Evolutionary conservation across 2,113 vertebrate genomes (phyloP).

Genomic region (Platysternon megacephalum): DNA sequence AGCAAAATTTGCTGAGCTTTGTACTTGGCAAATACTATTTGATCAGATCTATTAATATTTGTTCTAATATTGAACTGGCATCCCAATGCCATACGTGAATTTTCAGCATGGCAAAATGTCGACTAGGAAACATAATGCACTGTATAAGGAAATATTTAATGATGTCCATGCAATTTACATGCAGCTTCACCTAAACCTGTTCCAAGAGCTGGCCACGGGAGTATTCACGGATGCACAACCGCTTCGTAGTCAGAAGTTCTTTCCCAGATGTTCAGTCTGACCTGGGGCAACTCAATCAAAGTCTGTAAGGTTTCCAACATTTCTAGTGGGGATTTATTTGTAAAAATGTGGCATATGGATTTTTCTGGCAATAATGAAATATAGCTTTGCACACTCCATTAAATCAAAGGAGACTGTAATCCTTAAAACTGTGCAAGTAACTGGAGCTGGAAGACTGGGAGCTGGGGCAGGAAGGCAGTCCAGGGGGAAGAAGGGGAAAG

Average conservation of each 20-base stretch:
- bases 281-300: slow-evolving; percentile 82
- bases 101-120: neutral
- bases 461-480: neutral
- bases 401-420: slow-evolving; percentile 64
- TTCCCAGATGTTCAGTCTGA: slow-evolving; percentile 83
- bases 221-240: slow-evolving; percentile 76
- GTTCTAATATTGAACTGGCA: slow-evolving; percentile 36
- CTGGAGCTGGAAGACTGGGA: neutral
- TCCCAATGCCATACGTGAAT: neutral
- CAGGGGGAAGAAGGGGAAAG: neutral
- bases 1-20: slow-evolving; percentile 6
- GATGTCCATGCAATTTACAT: slow-evolving; percentile 62
- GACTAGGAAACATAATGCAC: neutral
- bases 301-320: slow-evolving; percentile 79
- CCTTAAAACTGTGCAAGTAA: slow-evolving; percentile 33
- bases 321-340: slow-evolving; percentile 78
- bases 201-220: slow-evolving; percentile 67
- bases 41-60: slow-evolving; percentile 24
- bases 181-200: slow-evolving; percentile 57
- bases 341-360: slow-evolving; percentile 79
- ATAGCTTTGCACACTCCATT: slow-evolving; percentile 51
- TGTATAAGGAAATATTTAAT: slow-evolving; percentile 70
- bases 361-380: slow-evolving; percentile 77
- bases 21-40: neutral
- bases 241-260: slow-evolving; percentile 76